A percentile compares a stretch with the other conserved stretches of the same genome.
Evolutionary conservation across 2,888 invertebrate species (phyloP).

Genomic region (Athrips mouffetella): DNA sequence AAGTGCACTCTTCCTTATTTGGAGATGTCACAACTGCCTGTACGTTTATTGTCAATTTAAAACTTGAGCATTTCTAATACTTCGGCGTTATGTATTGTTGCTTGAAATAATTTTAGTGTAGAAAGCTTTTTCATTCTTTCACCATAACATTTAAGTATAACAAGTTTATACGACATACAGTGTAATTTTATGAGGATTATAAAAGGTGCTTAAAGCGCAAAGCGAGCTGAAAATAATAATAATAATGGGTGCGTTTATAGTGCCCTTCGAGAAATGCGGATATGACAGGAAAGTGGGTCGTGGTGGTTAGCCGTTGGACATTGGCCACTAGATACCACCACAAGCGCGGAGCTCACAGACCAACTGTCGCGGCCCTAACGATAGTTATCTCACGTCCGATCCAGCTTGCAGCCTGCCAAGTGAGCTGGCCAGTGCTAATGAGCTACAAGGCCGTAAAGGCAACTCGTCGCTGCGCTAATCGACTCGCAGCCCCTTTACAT

Average conservation of each 20-base stretch:
- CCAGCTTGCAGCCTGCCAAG: conserved; percentile 33
- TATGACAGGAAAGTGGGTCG: conserved; percentile 68
- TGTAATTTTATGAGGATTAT: neutral
- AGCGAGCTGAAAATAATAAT: conserved; percentile 38
- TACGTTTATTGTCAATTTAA: conserved; percentile 37
- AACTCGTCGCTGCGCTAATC: conserved; percentile 5
- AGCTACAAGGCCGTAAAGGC: conserved; percentile 20
- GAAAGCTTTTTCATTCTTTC: neutral
- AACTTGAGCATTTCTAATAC: neutral
- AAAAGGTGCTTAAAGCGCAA: neutral
- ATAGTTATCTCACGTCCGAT: conserved; percentile 51
- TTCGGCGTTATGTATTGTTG: too few species aligned
- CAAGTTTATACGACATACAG: neutral
- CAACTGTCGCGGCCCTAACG: conserved; percentile 35
- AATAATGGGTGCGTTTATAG: conserved; percentile 37
- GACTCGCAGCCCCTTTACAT: conserved; percentile 5
- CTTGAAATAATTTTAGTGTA: neutral
- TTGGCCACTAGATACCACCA: conserved; percentile 35
- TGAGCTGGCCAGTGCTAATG: conserved; percentile 36
- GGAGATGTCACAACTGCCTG: conserved; percentile 32
- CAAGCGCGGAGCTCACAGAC: conserved; percentile 30
- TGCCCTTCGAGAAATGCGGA: conserved; percentile 54
- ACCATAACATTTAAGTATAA: neutral
- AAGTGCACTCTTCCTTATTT: conserved; percentile 63
- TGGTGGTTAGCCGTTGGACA: conserved; percentile 33